phyloP scores from a whole-genome alignment of 2,888 invertebrate species.

The Drosophila longiperda region DNA sequence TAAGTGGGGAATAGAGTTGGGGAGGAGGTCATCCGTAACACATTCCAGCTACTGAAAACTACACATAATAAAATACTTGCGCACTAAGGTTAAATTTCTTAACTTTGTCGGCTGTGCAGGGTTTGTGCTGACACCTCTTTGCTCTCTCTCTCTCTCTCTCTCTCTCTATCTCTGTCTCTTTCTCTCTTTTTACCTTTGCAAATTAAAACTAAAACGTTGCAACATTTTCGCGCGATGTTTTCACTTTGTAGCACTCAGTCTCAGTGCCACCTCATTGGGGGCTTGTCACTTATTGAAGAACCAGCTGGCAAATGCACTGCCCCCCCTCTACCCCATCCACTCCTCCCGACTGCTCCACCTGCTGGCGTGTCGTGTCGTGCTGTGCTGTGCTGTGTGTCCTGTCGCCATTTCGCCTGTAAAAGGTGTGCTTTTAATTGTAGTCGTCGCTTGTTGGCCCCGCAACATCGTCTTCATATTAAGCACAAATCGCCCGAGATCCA shows the following conservation, averaged over 20 bases:
- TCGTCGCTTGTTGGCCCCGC: slow-evolving; percentile 52
- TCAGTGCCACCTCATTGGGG: slow-evolving; percentile 21
- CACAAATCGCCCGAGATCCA: slow-evolving; percentile 52
- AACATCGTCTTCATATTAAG: slow-evolving; percentile 69
- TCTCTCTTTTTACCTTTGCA: slow-evolving; percentile 9
- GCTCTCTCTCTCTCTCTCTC: background rate
- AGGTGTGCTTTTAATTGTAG: slow-evolving; percentile 83
- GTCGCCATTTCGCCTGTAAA: slow-evolving; percentile 54
- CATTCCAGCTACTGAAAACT: slow-evolving; percentile 69
- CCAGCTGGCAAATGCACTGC: slow-evolving; percentile 39
- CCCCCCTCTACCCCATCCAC: too few relatives aligned
- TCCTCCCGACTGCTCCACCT: background rate
- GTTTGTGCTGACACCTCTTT: slow-evolving; percentile 29
- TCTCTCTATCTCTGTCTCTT: background rate
- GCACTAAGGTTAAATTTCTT: slow-evolving; percentile 78
- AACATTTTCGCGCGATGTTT: slow-evolving; percentile 74
- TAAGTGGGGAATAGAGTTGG: background rate
- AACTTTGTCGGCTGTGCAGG: slow-evolving; percentile 5
- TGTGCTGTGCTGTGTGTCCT: slow-evolving; percentile 21
- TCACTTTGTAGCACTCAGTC: slow-evolving; percentile 59
- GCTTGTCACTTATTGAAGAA: slow-evolving; percentile 76
- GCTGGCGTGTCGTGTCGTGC: background rate
- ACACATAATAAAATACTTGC: slow-evolving; percentile 77
- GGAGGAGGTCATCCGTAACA: slow-evolving; percentile 44
- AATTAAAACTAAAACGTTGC: slow-evolving; percentile 78